Conservation (phyloP, 2,113 vertebrate genomes). For the Fregetta grallaria region DNA sequence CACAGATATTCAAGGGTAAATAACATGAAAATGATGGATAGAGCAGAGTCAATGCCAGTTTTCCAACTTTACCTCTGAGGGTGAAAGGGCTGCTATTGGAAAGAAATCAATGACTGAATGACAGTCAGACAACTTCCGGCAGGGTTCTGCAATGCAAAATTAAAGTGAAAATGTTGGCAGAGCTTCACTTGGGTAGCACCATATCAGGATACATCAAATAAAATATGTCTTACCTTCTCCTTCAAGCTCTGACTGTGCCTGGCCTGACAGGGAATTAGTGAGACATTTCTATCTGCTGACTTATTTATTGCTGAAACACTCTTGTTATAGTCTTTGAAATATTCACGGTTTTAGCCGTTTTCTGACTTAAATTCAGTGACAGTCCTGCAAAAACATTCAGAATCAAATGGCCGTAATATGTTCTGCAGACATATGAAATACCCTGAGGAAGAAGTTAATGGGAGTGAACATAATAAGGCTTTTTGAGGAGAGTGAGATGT, state of each 20-base stretch:
- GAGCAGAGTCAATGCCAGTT: background rate
- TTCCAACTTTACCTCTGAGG: background rate
- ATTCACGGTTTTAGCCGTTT: conserved; percentile 38
- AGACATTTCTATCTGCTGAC: conserved; percentile 8
- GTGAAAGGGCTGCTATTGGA: background rate
- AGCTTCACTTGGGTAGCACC: background rate
- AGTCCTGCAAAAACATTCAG: conserved; percentile 55
- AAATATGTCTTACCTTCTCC: background rate
- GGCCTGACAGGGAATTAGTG: background rate
- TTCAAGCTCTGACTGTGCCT: background rate
- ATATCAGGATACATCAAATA: background rate
- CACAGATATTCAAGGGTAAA: background rate
- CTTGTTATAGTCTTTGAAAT: conserved; percentile 1
- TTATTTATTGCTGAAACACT: conserved; percentile 11
- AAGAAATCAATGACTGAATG: background rate
- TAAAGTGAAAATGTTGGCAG: conserved; percentile 9
- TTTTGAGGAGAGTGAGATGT: conserved; percentile 53
- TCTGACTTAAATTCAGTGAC: conserved; percentile 55
- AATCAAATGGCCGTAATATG: conserved; percentile 63
- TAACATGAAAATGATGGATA: background rate
- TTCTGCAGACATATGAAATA: conserved; percentile 69
- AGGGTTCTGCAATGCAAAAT: background rate
- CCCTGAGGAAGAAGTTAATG: conserved; percentile 68
- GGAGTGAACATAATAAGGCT: conserved; percentile 67
- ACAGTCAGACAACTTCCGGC: background rate